A percentile compares a stretch with the other conserved stretches of the same genome.
Evolutionary conservation across 2,888 invertebrate genomes (phyloP).

Genomic region (Punctoribates punctum): DNA sequence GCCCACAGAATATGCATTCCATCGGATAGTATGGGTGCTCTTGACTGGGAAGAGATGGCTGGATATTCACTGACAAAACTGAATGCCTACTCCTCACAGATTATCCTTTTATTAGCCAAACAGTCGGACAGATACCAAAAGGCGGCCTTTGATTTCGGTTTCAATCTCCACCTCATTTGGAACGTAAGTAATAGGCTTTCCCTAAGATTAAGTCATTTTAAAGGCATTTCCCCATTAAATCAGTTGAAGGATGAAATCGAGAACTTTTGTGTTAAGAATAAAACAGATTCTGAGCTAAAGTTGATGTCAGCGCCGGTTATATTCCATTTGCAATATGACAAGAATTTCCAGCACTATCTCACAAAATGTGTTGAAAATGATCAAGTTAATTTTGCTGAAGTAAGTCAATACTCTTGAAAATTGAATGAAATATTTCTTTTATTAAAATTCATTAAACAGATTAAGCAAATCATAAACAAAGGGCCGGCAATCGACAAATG

Average conservation of each 20-base stretch:
- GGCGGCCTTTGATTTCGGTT: conserved; percentile 35
- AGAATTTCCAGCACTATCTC: background rate
- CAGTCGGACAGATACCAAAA: conserved; percentile 31
- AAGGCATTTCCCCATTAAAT: background rate
- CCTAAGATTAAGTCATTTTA: background rate
- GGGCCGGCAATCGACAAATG: conserved; percentile 21
- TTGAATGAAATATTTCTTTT: background rate
- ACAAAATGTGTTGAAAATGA: background rate
- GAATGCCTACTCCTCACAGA: conserved; percentile 22
- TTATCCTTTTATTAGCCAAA: background rate
- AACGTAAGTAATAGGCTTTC: conserved; percentile 29
- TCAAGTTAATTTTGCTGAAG: background rate
- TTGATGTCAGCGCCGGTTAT: conserved; percentile 15
- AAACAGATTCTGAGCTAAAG: background rate
- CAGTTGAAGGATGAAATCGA: conserved; percentile 29
- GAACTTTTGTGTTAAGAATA: conserved; percentile 11
- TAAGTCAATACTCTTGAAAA: background rate
- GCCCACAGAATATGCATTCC: background rate
- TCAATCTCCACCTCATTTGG: conserved; percentile 34
- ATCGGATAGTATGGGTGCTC: background rate
- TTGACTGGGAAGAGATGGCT: conserved; percentile 25
- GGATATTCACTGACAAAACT: conserved; percentile 31
- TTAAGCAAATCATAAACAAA: conserved; percentile 6
- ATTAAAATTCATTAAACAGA: background rate
- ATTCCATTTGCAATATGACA: conserved; percentile 6